Base-by-base conservation (phyloP, 2,113 vertebrate species). In the Scatophagus argus region DNA sequence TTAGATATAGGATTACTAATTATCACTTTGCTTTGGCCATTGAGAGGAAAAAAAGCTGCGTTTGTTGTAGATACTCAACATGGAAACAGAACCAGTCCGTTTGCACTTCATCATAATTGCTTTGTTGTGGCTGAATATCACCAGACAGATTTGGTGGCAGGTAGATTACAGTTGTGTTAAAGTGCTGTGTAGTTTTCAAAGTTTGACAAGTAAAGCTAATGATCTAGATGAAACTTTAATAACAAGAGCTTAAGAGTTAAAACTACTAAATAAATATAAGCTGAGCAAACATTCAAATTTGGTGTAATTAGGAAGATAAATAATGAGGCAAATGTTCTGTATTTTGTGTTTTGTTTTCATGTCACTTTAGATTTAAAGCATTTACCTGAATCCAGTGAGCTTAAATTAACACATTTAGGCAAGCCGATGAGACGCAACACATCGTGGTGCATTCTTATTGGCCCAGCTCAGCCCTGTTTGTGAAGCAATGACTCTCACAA, bases 1-100 rank as follows among this genome's bases (percentile, higher is more conserved):
- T 93, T 91, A 89, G 83, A 93, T 91, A 90, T 94, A 92, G 88
- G 85, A 93, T 94, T 95, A 94, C 93, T 92, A 90, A 87, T 94
- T 87, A 91, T 89, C 81, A 86, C 77, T 87, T 93, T 86, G 84
- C 84, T 46, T 62, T 74, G 70, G 89, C 85, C 74, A 90, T 73
- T 80, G 76, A 89, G 73, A 69, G 44, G 29, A 55, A 86, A 88
- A n/a, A 83, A 74, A 64, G 69, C 68, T 56, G 74, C 25, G 63
- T 89, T 91, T 93, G 90, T 92, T 90, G 92, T 93, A 91, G 91
- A 88, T 89, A 92, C 91, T 88, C 63, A 21, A 69, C 71, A 19
- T 91, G 66, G 83, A 91, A 87, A 90, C 85, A 68, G 72, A 88
- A 47, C 83, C 38, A 38, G 46, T 67, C 59, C 32, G 36, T 77